Evolutionary conservation across 1,140 invertebrate genomes (phyloP).

Genomic region (Brachionus asplanchnoidis): DNA sequence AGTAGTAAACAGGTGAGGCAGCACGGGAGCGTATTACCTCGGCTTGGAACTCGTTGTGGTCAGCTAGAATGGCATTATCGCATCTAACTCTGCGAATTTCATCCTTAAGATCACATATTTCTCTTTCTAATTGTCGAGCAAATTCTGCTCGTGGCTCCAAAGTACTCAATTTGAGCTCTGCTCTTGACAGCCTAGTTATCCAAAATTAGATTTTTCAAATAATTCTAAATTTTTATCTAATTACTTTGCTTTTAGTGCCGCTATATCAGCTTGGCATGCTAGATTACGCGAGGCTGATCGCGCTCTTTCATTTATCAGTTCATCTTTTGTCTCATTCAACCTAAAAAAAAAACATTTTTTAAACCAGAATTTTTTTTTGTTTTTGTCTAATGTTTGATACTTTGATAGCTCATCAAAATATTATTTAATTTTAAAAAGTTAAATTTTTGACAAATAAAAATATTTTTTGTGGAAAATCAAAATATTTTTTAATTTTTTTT

Average conservation of each 20-base stretch:
- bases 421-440: too few species aligned
- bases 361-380: too few species aligned
- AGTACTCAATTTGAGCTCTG: conserved; percentile 29
- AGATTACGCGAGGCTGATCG: neutral
- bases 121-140: conserved; percentile 21
- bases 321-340: conserved; percentile 50
- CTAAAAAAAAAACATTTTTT: conserved; percentile 41
- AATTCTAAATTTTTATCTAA: neutral
- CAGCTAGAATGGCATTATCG: conserved; percentile 10
- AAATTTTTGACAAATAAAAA: too few species aligned
- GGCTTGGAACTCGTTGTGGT: conserved; percentile 36
- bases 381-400: too few species aligned
- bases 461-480: too few species aligned
- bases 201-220: too few species aligned
- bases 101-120: conserved; percentile 38
- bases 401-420: too few species aligned
- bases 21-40: conserved; percentile 12
- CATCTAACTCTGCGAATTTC: conserved; percentile 16
- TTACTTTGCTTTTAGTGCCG: conserved; percentile 38
- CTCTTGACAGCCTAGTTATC: neutral
- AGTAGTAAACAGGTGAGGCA: neutral
- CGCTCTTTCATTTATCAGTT: conserved; percentile 49
- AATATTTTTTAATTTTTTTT: too few species aligned
- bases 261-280: conserved; percentile 14
- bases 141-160: conserved; percentile 24